Evolutionary conservation across 2,797 vertebrate species (phyloP), one percentile per base, ranked within the genome.

Genomic region (Girardinus metallicus): DNA sequence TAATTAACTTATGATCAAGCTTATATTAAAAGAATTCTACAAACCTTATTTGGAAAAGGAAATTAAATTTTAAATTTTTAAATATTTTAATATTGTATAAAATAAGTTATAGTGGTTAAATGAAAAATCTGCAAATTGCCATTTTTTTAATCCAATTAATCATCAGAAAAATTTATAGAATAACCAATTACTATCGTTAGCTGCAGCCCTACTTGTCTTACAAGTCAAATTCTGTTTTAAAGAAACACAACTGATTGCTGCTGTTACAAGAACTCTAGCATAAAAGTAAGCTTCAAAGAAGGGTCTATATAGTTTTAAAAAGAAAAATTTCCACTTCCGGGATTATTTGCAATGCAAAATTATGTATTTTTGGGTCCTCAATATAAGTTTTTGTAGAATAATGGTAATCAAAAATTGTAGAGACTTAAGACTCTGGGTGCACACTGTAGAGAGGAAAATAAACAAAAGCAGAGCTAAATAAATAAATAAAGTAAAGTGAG

Each of bases 391-490:
- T 53, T 10, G 7, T 9, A 23, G 8, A 53, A 53, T 26, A 53
- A 60, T 13, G 29, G 11, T 1, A n/a, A 12, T 31, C n/a, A 31
- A 31, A 60, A 60, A 29, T 60, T n/a, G 53, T 55, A 11, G 26
- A n/a, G 62, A 39, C 18, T 10, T 36, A 36, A 8, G 62, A 16
- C 16, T 64, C 1, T 11, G 47, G 73, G 66, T 82, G 62, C 74
- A 31, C 34, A 64, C 5, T 41, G 11, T 68, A 26, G 18, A 57
- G 23, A n/a, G 4, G 18, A 5, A 44, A 75, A 15, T 3, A 8
- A 34, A 10, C 46, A 47, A 44, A 66, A 8, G 11, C 53, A 55
- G 7, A 49, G 23, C 1, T 15, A 15, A 77, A 21, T 95, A 36
- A 68, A 5, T 41, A 12, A 68, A 34, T 0, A 64, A 0, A 0